phyloP scores from a whole-genome alignment of 2,113 vertebrate genomes.

The Boulengeromyrus knoepffleri region DNA sequence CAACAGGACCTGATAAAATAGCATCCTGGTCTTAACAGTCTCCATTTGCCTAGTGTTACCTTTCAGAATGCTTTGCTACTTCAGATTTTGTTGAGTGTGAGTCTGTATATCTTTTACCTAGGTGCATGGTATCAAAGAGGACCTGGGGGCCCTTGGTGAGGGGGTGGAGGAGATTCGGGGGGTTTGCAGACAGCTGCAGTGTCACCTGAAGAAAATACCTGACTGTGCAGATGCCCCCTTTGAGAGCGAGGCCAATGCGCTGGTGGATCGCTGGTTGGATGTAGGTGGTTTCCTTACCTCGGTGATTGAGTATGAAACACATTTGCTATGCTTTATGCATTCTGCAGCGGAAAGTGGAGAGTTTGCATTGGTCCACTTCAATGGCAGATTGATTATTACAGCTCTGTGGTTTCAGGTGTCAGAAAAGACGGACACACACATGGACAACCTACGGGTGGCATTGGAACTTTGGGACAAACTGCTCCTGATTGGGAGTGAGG shows the following conservation, averaged over 20 bases:
- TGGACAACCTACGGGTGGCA: slow-evolving; percentile 75
- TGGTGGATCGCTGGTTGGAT: slow-evolving; percentile 91
- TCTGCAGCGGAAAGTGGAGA: not conserved
- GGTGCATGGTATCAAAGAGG: slow-evolving; percentile 72
- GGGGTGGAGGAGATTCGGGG: slow-evolving; percentile 74
- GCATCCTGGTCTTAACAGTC: not conserved
- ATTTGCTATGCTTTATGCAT: not conserved
- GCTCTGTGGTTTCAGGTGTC: slow-evolving; percentile 62
- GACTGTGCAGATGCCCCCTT: slow-evolving; percentile 75
- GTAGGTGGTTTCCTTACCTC: slow-evolving; percentile 56
- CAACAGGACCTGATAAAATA: not conserved
- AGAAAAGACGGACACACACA: slow-evolving; percentile 79
- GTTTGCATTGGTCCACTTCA: not conserved
- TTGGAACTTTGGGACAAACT: slow-evolving; percentile 89
- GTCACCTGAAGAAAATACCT: slow-evolving; percentile 81
- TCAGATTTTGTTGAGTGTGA: not conserved
- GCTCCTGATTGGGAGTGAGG: slow-evolving; percentile 61
- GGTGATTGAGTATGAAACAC: not conserved
- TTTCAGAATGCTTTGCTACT: not conserved
- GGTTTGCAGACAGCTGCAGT: slow-evolving; percentile 80
- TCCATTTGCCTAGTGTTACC: not conserved
- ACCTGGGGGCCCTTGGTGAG: slow-evolving; percentile 65
- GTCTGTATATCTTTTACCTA: slow-evolving; percentile 42
- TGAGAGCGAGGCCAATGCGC: slow-evolving; percentile 75
- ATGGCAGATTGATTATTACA: not conserved